These are phyloP conservation scores for Bujurquina vittata DNA, from an alignment of 2,113 vertebrate genomes.

Conservation along the genomic window DNA sequence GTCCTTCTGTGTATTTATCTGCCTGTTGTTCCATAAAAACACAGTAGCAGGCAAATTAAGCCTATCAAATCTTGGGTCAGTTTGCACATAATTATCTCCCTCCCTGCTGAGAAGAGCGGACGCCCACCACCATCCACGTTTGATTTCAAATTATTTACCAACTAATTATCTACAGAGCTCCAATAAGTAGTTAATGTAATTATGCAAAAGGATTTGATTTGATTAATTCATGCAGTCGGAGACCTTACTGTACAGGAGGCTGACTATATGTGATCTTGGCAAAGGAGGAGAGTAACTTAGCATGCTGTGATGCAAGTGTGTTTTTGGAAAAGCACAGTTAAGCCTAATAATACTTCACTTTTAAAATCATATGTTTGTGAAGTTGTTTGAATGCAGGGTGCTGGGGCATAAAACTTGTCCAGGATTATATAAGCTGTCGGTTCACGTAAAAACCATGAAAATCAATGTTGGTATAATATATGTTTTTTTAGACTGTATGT, in stretches of 20 bases:
- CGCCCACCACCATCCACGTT: conserved; percentile 48
- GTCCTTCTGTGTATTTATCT: neutral
- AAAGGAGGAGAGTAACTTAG: neutral
- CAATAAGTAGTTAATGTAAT: conserved; percentile 30
- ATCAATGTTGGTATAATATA: neutral
- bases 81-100: conserved; percentile 56
- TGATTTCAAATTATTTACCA: conserved; percentile 63
- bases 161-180: conserved; percentile 58
- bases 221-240: conserved; percentile 25
- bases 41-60: conserved; percentile 24
- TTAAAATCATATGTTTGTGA: neutral
- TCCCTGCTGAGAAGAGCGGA: conserved; percentile 31
- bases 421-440: conserved; percentile 3
- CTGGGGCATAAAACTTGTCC: neutral
- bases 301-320: neutral
- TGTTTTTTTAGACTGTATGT: neutral
- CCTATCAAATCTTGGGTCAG: conserved; percentile 54
- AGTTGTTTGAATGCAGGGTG: neutral
- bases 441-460: conserved; percentile 20
- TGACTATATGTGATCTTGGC: neutral
- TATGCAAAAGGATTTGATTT: conserved; percentile 20
- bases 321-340: neutral
- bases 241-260: neutral
- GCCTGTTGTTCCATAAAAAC: neutral
- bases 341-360: neutral